These are phyloP conservation scores for Diaprepes abbreviatus DNA, from an alignment of 2,888 invertebrate genomes.

Conservation along the genomic window DNA sequence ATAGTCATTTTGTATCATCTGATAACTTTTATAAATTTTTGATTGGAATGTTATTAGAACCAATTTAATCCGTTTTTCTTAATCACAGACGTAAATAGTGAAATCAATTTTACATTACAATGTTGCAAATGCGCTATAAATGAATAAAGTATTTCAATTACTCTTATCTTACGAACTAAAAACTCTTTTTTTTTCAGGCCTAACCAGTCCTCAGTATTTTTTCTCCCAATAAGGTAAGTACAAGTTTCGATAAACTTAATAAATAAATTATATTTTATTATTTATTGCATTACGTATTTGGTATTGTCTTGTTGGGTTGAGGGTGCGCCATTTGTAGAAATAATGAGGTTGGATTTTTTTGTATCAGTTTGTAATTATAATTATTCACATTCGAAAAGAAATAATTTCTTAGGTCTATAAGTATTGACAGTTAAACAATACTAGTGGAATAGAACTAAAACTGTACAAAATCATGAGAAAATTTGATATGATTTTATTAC, in stretches of 20 bases:
- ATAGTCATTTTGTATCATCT: too few relatives aligned
- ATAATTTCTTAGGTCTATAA: background rate
- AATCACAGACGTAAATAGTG: too few relatives aligned
- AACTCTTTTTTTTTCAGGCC: slow-evolving; percentile 26
- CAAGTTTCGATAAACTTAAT: background rate
- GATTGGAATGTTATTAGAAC: too few relatives aligned
- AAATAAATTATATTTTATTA: background rate
- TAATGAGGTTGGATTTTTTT: too few relatives aligned
- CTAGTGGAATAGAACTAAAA: background rate
- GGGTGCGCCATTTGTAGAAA: background rate
- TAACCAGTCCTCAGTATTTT: slow-evolving; percentile 20
- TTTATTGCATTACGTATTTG: slow-evolving; percentile 1
- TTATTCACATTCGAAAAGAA: too few relatives aligned
- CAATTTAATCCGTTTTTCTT: too few relatives aligned
- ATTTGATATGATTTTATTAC: background rate
- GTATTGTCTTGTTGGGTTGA: background rate
- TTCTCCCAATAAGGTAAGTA: slow-evolving; percentile 35
- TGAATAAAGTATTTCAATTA: background rate
- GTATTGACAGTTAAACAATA: too few relatives aligned
- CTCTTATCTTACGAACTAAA: slow-evolving; percentile 8
- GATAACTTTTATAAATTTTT: too few relatives aligned
- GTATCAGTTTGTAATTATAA: too few relatives aligned
- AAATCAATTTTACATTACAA: too few relatives aligned
- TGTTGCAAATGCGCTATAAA: background rate
- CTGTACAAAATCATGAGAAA: background rate